Percentiles rank a stretch among this genome's conserved stretches.
These are phyloP conservation scores for Chrysogorgia sp. DNA, from an alignment of 92 coral and sea anemone species.

Conservation along the genomic window DNA sequence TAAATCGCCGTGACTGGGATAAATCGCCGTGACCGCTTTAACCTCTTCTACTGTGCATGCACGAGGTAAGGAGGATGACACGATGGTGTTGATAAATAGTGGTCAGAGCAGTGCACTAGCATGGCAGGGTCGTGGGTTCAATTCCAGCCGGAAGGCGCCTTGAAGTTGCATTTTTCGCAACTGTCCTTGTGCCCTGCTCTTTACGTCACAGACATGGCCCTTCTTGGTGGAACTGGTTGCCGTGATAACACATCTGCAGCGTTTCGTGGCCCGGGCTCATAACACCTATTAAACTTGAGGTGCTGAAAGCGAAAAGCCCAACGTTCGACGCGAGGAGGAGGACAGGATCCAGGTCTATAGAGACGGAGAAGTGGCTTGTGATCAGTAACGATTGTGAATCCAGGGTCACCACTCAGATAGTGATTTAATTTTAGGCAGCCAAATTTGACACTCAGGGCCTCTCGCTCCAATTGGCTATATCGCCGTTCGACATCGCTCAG, in stretches of 20 bases:
- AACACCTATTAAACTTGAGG: too few relatives aligned
- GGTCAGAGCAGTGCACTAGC: too few relatives aligned
- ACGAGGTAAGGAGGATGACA: neutral
- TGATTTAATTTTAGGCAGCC: conserved; percentile 3
- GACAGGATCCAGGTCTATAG: neutral
- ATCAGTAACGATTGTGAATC: too few relatives aligned
- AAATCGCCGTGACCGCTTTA: neutral
- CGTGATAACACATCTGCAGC: neutral
- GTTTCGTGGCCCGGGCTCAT: neutral
- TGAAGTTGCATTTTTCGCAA: too few relatives aligned
- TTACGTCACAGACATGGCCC: too few relatives aligned
- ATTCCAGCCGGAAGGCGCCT: too few relatives aligned
- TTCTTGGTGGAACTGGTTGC: conserved; percentile 1
- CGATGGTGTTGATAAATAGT: neutral
- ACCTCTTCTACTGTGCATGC: too few relatives aligned
- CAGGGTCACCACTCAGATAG: conserved; percentile 4
- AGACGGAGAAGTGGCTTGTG: conserved; percentile 13
- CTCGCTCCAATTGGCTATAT: neutral
- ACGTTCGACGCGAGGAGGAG: neutral
- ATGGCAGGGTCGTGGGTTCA: too few relatives aligned
- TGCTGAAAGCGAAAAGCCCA: too few relatives aligned
- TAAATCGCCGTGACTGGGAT: neutral
- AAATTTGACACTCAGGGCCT: conserved; percentile 1
- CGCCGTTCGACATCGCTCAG: neutral
- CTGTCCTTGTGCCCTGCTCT: neutral